These are phyloP conservation scores for Girardinichthys multiradiatus DNA, from an alignment of 2,113 vertebrate species.

Conservation along the genomic window DNA sequence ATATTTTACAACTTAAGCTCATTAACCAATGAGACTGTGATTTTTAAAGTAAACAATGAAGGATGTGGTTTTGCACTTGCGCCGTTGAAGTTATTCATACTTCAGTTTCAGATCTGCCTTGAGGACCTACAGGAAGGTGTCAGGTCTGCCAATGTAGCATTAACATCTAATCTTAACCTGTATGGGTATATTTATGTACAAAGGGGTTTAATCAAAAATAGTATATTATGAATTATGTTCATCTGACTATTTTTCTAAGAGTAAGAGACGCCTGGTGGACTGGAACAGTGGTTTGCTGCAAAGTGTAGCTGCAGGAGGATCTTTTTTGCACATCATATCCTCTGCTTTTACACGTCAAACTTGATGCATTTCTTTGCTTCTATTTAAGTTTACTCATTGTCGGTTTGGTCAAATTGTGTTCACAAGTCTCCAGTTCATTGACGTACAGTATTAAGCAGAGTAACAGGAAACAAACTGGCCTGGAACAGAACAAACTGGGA, in stretches of 20 bases:
- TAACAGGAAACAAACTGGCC: background rate
- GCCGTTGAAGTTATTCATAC: constrained; percentile 45
- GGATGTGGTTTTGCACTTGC: constrained; percentile 61
- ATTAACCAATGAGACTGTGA: constrained; percentile 53
- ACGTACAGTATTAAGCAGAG: constrained; percentile 60
- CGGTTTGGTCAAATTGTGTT: constrained; percentile 34
- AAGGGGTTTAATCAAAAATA: constrained; percentile 80
- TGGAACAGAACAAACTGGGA: constrained; percentile 27
- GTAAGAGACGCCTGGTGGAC: constrained; percentile 73
- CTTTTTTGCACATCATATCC: constrained; percentile 45
- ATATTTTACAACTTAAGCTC: constrained; percentile 9
- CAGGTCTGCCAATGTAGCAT: constrained; percentile 77
- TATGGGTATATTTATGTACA: constrained; percentile 76
- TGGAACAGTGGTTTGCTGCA: constrained; percentile 67
- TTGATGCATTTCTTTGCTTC: constrained; percentile 38
- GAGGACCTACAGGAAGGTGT: constrained; percentile 53
- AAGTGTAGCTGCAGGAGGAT: constrained; percentile 36
- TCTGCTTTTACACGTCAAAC: constrained; percentile 43
- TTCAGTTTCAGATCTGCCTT: constrained; percentile 21
- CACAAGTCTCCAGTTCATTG: constrained; percentile 44
- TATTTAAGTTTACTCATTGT: constrained; percentile 38
- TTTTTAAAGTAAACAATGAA: constrained; percentile 59
- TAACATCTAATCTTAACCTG: constrained; percentile 65
- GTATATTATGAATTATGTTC: constrained; percentile 74
- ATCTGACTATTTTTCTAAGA: constrained; percentile 79